Percentiles rank a stretch among this genome's conserved stretches.
These are phyloP conservation scores for Lates japonicus DNA, from an alignment of 2,797 vertebrate genomes.

Conservation along the genomic window DNA sequence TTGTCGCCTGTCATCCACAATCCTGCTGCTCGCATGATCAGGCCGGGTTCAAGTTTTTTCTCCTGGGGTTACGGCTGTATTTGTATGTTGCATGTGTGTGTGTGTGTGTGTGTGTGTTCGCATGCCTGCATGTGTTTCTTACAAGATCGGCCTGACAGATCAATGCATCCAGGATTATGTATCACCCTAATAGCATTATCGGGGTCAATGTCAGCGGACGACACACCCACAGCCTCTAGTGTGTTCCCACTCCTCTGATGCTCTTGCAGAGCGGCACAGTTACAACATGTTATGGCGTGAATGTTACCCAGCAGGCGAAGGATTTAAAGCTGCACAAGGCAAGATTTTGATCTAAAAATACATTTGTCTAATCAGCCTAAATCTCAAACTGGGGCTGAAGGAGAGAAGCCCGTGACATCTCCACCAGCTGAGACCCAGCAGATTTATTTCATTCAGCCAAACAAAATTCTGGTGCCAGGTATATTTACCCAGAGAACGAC, in stretches of 20 bases:
- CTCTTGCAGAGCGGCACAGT: constrained; percentile 13
- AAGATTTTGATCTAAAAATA: constrained; percentile 67
- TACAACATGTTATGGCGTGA: constrained; percentile 41
- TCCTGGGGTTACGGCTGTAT: constrained; percentile 61
- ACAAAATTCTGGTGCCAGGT: neutral
- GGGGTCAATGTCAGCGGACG: constrained; percentile 67
- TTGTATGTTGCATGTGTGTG: neutral
- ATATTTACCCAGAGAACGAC: constrained; percentile 9
- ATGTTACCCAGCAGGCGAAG: constrained; percentile 48
- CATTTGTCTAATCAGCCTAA: constrained; percentile 61
- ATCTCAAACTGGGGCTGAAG: constrained; percentile 47
- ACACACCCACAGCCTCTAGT: constrained; percentile 46
- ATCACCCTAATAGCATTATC: constrained; percentile 78
- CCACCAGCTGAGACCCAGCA: constrained; percentile 7
- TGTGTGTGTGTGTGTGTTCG: constrained; percentile 19
- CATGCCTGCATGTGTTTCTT: constrained; percentile 19
- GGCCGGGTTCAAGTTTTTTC: constrained; percentile 55
- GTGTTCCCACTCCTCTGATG: constrained; percentile 10
- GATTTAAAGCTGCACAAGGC: constrained; percentile 63
- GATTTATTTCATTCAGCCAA: constrained; percentile 16
- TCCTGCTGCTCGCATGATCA: constrained; percentile 73
- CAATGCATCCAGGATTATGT: constrained; percentile 85
- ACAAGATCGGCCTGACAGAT: constrained; percentile 56
- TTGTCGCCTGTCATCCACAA: constrained; percentile 82
- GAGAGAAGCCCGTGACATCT: constrained; percentile 19